These are phyloP conservation scores for Rotaria magnacalcarata DNA, from an alignment of 2,888 invertebrate genomes.

Conservation along the genomic window DNA sequence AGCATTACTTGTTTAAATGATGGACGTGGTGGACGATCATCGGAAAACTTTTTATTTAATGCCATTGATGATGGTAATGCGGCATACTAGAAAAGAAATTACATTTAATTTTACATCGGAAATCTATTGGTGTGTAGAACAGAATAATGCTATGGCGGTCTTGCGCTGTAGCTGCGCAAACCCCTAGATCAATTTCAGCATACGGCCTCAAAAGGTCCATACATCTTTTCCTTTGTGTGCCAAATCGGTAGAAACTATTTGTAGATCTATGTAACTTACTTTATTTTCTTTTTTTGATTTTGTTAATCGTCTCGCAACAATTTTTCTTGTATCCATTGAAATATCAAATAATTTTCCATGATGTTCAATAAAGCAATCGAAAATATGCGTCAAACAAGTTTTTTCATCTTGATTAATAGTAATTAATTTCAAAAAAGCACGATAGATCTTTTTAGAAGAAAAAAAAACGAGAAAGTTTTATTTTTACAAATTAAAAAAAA, in stretches of 20 bases:
- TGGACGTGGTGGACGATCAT: not conserved
- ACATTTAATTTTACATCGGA: too few species aligned
- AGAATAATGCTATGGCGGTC: too few species aligned
- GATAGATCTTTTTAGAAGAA: not conserved
- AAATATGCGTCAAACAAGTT: not conserved
- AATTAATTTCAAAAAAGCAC: not conserved
- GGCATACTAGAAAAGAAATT: not conserved
- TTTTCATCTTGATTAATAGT: not conserved
- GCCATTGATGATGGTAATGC: not conserved
- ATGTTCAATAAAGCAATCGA: not conserved
- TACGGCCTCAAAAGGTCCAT: too few species aligned
- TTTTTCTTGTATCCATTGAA: not conserved
- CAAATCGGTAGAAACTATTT: too few species aligned
- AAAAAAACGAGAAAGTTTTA: not conserved
- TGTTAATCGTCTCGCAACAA: not conserved
- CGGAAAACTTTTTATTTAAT: not conserved
- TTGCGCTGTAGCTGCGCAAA: too few species aligned
- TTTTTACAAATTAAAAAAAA: not conserved
- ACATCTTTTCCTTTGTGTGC: too few species aligned
- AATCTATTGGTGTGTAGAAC: too few species aligned
- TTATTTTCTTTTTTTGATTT: constrained; percentile 13
- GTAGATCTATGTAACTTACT: not conserved
- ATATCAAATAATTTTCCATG: constrained; percentile 2
- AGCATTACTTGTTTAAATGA: not conserved
- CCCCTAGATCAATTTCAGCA: too few species aligned